Conservation (phyloP, 2,888 invertebrate species). For the Drosophila anomelani region DNA sequence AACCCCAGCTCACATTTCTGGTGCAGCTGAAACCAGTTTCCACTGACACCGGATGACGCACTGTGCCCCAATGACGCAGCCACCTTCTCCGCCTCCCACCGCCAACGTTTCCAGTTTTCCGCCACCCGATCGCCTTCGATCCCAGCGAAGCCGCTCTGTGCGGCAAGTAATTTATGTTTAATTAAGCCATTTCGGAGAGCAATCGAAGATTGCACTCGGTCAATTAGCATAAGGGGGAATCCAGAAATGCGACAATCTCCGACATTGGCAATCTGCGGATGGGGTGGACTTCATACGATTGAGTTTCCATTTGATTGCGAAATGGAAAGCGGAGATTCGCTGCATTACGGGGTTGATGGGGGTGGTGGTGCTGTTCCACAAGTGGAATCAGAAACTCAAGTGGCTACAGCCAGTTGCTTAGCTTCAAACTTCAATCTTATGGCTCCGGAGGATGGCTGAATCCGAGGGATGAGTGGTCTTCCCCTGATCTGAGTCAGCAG, state of each 20-base stretch:
- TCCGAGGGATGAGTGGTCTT: constrained; percentile 40
- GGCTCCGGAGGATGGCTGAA: constrained; percentile 10
- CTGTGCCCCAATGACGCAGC: constrained; percentile 40
- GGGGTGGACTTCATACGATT: constrained; percentile 46
- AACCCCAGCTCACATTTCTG: constrained; percentile 18
- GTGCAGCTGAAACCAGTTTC: constrained; percentile 61
- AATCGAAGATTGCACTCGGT: constrained; percentile 42
- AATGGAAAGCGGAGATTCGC: constrained; percentile 67
- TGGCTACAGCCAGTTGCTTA: constrained; percentile 29
- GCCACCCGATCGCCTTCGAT: constrained; percentile 20
- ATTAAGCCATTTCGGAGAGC: constrained; percentile 62
- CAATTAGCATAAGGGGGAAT: constrained; percentile 34
- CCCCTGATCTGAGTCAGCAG: constrained; percentile 42
- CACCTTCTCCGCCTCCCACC: constrained; percentile 20
- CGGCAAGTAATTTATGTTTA: constrained; percentile 61
- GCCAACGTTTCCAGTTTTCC: constrained; percentile 14
- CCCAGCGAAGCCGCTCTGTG: constrained; percentile 3
- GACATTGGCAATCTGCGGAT: constrained; percentile 47
- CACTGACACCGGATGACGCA: constrained; percentile 44
- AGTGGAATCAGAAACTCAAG: constrained; percentile 44
- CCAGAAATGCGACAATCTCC: constrained; percentile 57
- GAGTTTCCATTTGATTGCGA: constrained; percentile 68
- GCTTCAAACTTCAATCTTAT: constrained; percentile 8
- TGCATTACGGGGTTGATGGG: constrained; percentile 25
- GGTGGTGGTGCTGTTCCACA: constrained; percentile 13